Evolutionary conservation across 2,888 invertebrate species (phyloP).

Genomic region (Unio pictorum): DNA sequence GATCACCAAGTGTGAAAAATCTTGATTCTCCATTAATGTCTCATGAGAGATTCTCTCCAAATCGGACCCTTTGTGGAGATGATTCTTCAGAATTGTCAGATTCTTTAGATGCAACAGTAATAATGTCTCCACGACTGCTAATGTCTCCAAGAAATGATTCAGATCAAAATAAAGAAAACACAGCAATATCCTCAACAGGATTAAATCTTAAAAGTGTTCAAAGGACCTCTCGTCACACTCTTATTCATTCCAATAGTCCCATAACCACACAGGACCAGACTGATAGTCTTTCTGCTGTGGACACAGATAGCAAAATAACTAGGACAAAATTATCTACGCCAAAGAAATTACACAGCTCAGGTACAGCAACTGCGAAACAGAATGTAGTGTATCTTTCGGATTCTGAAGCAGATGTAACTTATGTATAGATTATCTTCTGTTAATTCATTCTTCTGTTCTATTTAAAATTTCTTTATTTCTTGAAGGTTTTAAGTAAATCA

Average conservation of each 20-base stretch:
- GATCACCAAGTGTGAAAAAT: slow-evolving; percentile 11
- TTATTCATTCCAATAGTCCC: slow-evolving; percentile 23
- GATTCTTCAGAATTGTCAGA: slow-evolving; percentile 20
- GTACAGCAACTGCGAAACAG: too few species aligned
- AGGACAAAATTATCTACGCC: too few species aligned
- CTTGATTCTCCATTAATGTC: slow-evolving; percentile 24
- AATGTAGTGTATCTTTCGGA: too few species aligned
- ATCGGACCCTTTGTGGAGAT: slow-evolving; percentile 21
- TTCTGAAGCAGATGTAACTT: too few species aligned
- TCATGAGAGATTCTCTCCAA: slow-evolving; percentile 35
- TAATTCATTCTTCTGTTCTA: too few species aligned
- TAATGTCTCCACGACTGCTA: slow-evolving; percentile 12
- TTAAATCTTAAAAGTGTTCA: slow-evolving; percentile 13
- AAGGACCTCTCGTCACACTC: slow-evolving; percentile 24
- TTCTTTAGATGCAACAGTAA: slow-evolving; percentile 11
- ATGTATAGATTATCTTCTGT: too few species aligned
- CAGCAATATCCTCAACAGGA: slow-evolving; percentile 19
- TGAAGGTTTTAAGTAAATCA: too few species aligned
- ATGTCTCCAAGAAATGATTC: slow-evolving; percentile 32
- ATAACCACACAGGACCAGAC: slow-evolving; percentile 13
- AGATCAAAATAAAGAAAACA: slow-evolving; percentile 28
- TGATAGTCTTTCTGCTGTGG: slow-evolving; percentile 29
- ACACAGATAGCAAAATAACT: slow-evolving; percentile 24
- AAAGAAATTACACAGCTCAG: too few species aligned
- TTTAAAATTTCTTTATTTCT: too few species aligned